These are phyloP conservation scores for Cosmia pyralina DNA, from an alignment of 2,888 invertebrate species.

Conservation along the genomic window DNA sequence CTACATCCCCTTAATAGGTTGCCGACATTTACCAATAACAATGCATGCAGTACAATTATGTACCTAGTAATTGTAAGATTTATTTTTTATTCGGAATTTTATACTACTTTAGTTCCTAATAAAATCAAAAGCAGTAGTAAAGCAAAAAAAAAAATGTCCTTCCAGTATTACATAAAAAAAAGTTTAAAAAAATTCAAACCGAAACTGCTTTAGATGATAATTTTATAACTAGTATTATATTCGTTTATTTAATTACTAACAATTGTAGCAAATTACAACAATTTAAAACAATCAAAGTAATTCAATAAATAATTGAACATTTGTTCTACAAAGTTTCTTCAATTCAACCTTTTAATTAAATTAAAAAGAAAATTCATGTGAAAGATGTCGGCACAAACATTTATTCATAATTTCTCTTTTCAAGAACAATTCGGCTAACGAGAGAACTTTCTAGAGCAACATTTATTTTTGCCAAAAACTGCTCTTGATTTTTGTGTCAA, in stretches of 20 bases:
- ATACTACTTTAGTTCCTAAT: background rate
- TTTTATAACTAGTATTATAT: background rate
- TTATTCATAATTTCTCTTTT: constrained; percentile 48
- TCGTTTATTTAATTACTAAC: constrained; percentile 5
- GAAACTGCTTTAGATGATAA: background rate
- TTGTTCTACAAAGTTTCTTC: constrained; percentile 28
- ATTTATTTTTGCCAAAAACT: constrained; percentile 42
- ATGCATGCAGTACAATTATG: no score
- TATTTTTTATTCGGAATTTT: background rate
- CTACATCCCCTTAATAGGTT: no score
- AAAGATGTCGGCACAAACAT: constrained; percentile 54
- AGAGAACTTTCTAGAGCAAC: constrained; percentile 49
- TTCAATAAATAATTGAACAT: constrained; percentile 41
- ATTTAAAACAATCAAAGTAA: constrained; percentile 7
- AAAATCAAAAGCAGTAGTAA: background rate
- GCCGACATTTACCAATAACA: no score
- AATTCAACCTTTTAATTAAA: constrained; percentile 40
- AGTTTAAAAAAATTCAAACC: background rate
- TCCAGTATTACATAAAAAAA: background rate
- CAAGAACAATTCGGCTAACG: constrained; percentile 52
- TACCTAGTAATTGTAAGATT: background rate
- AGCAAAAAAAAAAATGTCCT: background rate
- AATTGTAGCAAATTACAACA: constrained; percentile 27
- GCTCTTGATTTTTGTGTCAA: constrained; percentile 33
- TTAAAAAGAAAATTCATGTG: constrained; percentile 44